Evolutionary conservation across 2,888 invertebrate genomes (phyloP).

Genomic region (Caenorhabditis zanzibari): DNA sequence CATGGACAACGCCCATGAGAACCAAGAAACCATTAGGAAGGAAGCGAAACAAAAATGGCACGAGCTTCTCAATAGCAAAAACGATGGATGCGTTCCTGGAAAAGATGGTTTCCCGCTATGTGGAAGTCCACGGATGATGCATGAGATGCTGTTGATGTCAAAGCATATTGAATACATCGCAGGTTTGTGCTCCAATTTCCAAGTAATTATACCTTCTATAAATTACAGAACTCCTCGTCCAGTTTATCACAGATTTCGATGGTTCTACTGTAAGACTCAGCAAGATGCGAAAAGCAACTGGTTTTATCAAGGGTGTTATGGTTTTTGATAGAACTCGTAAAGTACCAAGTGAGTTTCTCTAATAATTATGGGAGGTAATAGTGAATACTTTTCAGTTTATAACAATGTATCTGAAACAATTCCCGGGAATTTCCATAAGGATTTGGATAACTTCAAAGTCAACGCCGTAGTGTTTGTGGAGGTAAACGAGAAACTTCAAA

Average conservation of each 20-base stretch:
- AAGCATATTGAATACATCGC: conserved; percentile 12
- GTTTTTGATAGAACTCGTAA: background rate
- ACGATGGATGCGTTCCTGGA: conserved; percentile 2
- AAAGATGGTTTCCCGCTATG: background rate
- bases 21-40: background rate
- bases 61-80: conserved; percentile 7
- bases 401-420: conserved; percentile 9
- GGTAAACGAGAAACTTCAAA: background rate
- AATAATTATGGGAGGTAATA: background rate
- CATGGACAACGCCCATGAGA: conserved; percentile 1
- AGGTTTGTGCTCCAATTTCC: conserved; percentile 14
- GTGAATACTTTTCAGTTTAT: conserved; percentile 26
- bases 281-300: conserved; percentile 35
- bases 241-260: conserved; percentile 48
- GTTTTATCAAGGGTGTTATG: conserved; percentile 44
- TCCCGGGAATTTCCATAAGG: conserved; percentile 8
- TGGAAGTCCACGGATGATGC: conserved; percentile 16
- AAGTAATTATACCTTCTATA: background rate
- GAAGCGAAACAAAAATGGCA: background rate
- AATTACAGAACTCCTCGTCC: conserved; percentile 26
- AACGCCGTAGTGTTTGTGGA: conserved; percentile 31
- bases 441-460: conserved; percentile 41
- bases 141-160: conserved; percentile 35
- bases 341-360: background rate
- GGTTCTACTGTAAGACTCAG: background rate